phyloP scores from a whole-genome alignment of 2,797 vertebrate genomes.

The Phrynocephalus vlangalii region DNA sequence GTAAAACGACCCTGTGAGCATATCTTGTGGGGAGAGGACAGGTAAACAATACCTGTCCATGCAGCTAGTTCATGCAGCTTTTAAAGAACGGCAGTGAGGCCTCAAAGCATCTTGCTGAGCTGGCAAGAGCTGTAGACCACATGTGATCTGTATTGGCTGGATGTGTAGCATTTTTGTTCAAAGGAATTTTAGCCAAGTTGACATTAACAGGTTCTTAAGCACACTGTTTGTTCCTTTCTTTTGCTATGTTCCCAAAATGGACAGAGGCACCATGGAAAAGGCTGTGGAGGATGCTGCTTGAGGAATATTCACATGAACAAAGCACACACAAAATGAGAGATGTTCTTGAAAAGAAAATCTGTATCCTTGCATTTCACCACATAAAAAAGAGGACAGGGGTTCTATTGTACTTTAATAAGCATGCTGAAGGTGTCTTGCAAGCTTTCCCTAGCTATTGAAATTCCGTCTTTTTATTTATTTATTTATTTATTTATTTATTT shows the following conservation, averaged over 20 bases:
- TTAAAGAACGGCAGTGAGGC: neutral
- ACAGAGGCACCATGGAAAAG: neutral
- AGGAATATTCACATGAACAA: neutral
- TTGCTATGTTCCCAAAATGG: neutral
- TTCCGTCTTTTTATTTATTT: neutral
- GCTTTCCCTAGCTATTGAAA: no score
- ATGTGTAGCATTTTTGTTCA: neutral
- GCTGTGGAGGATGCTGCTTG: neutral
- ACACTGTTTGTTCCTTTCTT: neutral
- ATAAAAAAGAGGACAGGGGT: no score
- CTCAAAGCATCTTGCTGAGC: neutral
- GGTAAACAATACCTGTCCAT: constrained; percentile 9
- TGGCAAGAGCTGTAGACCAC: neutral
- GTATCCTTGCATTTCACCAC: no score
- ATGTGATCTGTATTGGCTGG: neutral
- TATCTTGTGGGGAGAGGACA: neutral
- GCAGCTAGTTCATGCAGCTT: neutral
- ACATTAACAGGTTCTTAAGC: neutral
- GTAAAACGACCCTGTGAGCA: neutral
- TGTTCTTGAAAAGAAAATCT: neutral
- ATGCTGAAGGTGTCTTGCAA: no score
- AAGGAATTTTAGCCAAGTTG: neutral
- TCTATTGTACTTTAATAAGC: no score
- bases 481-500: no score
- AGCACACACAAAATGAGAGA: neutral